Base-by-base conservation (phyloP, 2,797 vertebrate genomes). In the Cryptoblepharus egeriae region DNA sequence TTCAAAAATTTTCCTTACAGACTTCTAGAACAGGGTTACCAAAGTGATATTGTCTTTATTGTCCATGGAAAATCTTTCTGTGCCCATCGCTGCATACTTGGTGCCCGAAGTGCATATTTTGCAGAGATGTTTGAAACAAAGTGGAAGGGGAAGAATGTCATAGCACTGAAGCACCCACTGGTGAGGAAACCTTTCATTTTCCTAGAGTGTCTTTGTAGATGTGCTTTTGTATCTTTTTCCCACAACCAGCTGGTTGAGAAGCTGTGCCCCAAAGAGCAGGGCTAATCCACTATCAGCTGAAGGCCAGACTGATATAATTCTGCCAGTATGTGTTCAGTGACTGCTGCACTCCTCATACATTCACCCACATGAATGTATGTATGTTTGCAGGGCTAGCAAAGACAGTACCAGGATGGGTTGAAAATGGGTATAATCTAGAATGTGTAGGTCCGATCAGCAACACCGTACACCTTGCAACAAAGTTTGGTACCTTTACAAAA, bases 91-190 rank as follows among this genome's bases (percentile, higher is more conserved):
- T 99, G 98, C 79, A 85, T 99, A 77, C 97, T 99, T 77, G 95
- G 97, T 0, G 97, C 97, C 1, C 97, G 97, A 58, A 99, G 98
- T 0, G 94, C 97, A 82, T 99, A 99, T 95, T 99, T 99, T 30
- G 96, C 96, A 0, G 97, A 97, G 83, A 98, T 99, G 98, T 98
- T 99, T 90, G 97, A 98, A 89, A 97, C 96, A 88, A 99, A 98
- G 73, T 99, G 98, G 98, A 98, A 96, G 86, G 97, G 96, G 74
- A 99, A 98, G 94, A 97, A 93, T 58, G 88, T 97, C 76, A 98
- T 99, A 88, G 97, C 96, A 16, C 96, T 99, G 82, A 97, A 98
- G 90, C 98, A 99, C 88, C 98, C 98, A 22, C 89, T 99, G 97
- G 98, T 99, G 94, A 87, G 96, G n/a, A 84, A 57, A 45, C 30